phyloP scores from a whole-genome alignment of 1,140 invertebrate genomes.

The Gerris buenoi region DNA sequence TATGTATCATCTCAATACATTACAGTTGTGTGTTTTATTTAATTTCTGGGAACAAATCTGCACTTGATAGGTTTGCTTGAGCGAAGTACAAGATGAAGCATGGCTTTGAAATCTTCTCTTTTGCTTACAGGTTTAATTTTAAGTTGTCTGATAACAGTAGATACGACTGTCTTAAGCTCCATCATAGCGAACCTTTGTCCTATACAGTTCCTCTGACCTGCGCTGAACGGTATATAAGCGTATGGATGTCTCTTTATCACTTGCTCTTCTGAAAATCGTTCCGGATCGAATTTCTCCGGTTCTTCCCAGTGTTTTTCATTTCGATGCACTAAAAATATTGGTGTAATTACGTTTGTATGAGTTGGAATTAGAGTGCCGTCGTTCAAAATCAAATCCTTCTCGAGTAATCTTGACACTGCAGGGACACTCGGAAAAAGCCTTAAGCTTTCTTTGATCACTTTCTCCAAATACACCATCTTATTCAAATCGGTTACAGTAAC shows the following conservation, averaged over 20 bases:
- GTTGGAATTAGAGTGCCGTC: slow-evolving; percentile 17
- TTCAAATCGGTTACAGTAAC: slow-evolving; percentile 35
- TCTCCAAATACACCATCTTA: slow-evolving; percentile 43
- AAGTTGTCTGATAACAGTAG: background rate
- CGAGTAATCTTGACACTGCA: slow-evolving; percentile 36
- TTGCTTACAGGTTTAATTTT: slow-evolving; percentile 2
- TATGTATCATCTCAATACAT: no score
- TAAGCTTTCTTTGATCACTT: slow-evolving; percentile 42
- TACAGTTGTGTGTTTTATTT: no score
- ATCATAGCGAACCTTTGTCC: slow-evolving; percentile 23
- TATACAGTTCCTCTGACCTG: slow-evolving; percentile 37
- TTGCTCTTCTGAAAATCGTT: slow-evolving; percentile 25
- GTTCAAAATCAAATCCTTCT: slow-evolving; percentile 40
- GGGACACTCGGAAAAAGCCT: slow-evolving; percentile 48
- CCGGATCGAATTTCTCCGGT: slow-evolving; percentile 28
- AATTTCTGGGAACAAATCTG: no score
- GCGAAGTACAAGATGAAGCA: background rate
- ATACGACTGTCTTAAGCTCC: slow-evolving; percentile 7
- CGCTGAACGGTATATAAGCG: slow-evolving; percentile 39
- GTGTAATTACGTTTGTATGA: slow-evolving; percentile 22
- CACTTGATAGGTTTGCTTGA: background rate
- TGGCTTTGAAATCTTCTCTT: background rate
- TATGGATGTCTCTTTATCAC: slow-evolving; percentile 26
- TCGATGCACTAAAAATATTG: slow-evolving; percentile 35
- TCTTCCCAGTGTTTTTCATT: slow-evolving; percentile 27